Evolutionary conservation across 1,140 invertebrate genomes (phyloP), one percentile per base, ranked within the genome.

Genomic region (Sinonovacula constricta): DNA sequence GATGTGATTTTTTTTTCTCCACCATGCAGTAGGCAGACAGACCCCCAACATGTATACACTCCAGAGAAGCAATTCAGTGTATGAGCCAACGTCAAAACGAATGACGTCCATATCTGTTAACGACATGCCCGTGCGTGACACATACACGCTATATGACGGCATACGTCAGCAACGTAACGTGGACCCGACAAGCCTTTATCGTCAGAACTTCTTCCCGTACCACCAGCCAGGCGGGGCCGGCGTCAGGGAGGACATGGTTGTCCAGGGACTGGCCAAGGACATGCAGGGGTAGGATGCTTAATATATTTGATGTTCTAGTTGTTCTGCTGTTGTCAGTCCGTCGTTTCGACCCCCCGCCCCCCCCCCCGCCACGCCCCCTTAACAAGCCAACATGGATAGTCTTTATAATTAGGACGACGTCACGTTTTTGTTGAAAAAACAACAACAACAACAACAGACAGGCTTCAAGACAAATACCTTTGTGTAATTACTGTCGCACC

Each of bases 51-150:
- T 10, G 39, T 10, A 45, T 56, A 39, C 51, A 49, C 30, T 76
- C 34, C 45, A 59, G 24, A 49, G 72, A 1, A 76, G 72, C 33
- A 62, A 59, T 10, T 45, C 72, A 14, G 66, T 76, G 49, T 76
- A 76, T 39, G 72, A 76, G 28, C 72, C 62, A 33, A 53, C 60
- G 15, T 24, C 57, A 5, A 34, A 59, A 39, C 72, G 39, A 12
- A 57, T 76, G 62, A 76, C 72, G 51, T 76, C 72, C 39, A 76
- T 76, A 14, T 76, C 72, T 0, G 51, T 76, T 4, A 76, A 76
- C 34, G 72, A 76, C 1, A 45, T 54, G 39, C 72, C 72, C 0
- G n/a, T 45, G 0, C 60, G 53, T 18, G 72, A 76, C 26, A 76
- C 53, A 2, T 76, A 76, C 53, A 67, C 72, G 2, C 30, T 28